These are phyloP conservation scores for Centropus bengalensis DNA, from an alignment of 2,113 vertebrate species.

Conservation along the genomic window DNA sequence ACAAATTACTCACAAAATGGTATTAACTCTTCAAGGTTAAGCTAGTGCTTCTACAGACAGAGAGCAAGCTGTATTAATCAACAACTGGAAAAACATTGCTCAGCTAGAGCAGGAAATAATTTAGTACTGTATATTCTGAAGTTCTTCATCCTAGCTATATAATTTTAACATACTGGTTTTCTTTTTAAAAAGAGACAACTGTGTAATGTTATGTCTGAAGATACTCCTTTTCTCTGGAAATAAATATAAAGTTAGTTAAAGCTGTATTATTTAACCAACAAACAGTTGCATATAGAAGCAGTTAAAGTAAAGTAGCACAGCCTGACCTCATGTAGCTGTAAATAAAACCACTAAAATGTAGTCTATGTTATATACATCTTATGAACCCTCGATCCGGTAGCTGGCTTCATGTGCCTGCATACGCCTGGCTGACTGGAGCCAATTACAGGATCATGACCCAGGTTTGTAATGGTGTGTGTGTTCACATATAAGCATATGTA, in stretches of 20 bases:
- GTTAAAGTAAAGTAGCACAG: slow-evolving; percentile 8
- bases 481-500: neutral
- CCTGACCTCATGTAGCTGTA: slow-evolving; percentile 20
- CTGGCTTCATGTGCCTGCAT: neutral
- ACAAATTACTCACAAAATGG: slow-evolving; percentile 45
- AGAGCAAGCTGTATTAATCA: neutral
- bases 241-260: slow-evolving; percentile 55
- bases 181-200: neutral
- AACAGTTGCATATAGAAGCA: neutral
- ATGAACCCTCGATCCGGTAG: neutral
- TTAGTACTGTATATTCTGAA: slow-evolving; percentile 22
- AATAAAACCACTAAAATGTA: slow-evolving; percentile 31
- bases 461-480: neutral
- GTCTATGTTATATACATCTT: neutral
- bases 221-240: neutral
- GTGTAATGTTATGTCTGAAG: neutral
- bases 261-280: neutral
- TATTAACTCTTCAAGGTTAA: slow-evolving; percentile 46
- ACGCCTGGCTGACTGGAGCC: neutral
- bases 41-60: slow-evolving; percentile 17
- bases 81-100: slow-evolving; percentile 50
- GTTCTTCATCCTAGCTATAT: neutral
- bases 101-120: slow-evolving; percentile 63
- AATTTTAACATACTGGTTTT: neutral
- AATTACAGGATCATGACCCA: neutral